These are phyloP conservation scores for Drosophila novamexicana DNA, from an alignment of 1,140 invertebrate species.

Conservation along the genomic window DNA sequence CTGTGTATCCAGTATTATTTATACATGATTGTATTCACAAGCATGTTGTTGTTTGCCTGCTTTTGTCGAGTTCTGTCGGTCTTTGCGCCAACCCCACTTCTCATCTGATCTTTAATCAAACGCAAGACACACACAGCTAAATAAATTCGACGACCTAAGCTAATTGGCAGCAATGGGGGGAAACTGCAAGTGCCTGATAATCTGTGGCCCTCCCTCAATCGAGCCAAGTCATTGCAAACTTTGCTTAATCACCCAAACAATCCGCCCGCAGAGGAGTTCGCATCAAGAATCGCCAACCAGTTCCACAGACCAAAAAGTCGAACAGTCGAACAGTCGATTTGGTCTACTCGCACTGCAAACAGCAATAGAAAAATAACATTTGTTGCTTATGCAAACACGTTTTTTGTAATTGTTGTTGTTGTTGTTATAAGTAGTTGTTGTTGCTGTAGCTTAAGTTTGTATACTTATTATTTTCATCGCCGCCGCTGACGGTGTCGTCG, in stretches of 20 bases:
- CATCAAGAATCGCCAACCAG: constrained; percentile 12
- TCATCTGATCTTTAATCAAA: constrained; percentile 33
- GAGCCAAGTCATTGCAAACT: constrained; percentile 14
- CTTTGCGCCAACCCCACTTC: background rate
- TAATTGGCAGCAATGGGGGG: constrained; percentile 40
- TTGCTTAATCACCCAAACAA: constrained; percentile 45
- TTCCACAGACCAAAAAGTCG: constrained; percentile 1
- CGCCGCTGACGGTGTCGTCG: constrained; percentile 36
- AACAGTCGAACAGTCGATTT: constrained; percentile 16
- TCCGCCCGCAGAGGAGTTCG: constrained; percentile 3
- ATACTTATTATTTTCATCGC: constrained; percentile 57
- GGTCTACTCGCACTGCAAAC: constrained; percentile 33
- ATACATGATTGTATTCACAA: constrained; percentile 24
- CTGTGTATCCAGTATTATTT: constrained; percentile 27
- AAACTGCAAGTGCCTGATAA: constrained; percentile 30
- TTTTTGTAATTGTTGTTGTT: constrained; percentile 30
- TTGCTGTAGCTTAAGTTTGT: constrained; percentile 28
- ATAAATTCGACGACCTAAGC: constrained; percentile 32
- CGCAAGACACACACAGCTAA: constrained; percentile 19
- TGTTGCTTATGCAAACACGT: constrained; percentile 76
- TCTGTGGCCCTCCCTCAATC: constrained; percentile 12
- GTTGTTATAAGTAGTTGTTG: constrained; percentile 15
- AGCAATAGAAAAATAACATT: constrained; percentile 42
- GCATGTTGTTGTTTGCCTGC: constrained; percentile 24
- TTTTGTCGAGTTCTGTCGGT: constrained; percentile 33